Conservation (phyloP, 2,888 invertebrate species). For the Piscicola geometra region DNA sequence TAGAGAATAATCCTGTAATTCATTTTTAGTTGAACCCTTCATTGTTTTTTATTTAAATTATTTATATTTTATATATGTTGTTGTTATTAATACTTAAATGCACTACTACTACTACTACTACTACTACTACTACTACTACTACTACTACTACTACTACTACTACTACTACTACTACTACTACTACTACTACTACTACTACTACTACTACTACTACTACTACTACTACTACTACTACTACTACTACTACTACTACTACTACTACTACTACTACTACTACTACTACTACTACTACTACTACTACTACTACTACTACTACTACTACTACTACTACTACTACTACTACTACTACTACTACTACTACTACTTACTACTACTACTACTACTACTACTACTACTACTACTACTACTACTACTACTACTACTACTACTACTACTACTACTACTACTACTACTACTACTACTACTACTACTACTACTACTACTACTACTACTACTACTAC, state of each 20-base stretch:
- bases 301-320: conserved; percentile 20
- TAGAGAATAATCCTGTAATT: no score
- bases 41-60: no score
- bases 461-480: neutral
- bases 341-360: conserved; percentile 6
- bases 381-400: conserved; percentile 21
- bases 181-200: conserved; percentile 3
- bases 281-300: conserved; percentile 14
- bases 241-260: neutral
- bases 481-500: neutral
- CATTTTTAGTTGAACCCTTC: no score
- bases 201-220: conserved; percentile 3
- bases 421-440: neutral
- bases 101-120: conserved; percentile 2
- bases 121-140: conserved; percentile 3
- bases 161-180: conserved; percentile 2
- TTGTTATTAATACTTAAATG: no score
- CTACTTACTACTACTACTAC: conserved; percentile 15
- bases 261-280: neutral
- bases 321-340: conserved; percentile 21
- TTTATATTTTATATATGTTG: no score
- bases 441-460: neutral
- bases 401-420: conserved; percentile 24
- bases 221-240: neutral
- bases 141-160: conserved; percentile 3